Percentiles rank a stretch among this genome's conserved stretches.
Conservation (phyloP, 2,797 vertebrate genomes). For the Chromis chromis region DNA sequence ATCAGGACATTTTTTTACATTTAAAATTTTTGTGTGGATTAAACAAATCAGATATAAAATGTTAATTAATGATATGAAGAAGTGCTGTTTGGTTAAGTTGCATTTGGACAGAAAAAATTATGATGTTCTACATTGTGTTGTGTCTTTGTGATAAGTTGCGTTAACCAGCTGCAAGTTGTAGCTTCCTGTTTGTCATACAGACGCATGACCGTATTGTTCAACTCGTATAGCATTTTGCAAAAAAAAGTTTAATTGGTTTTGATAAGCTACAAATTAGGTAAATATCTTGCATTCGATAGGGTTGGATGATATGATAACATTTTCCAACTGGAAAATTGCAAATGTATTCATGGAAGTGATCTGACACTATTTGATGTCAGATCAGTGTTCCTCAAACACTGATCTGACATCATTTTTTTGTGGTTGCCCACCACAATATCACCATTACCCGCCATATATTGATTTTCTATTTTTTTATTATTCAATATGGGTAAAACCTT, state of each 20-base stretch:
- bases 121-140: too few species aligned
- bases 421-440: too few species aligned
- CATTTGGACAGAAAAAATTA: too few species aligned
- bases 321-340: too few species aligned
- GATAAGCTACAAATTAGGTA: conserved; percentile 15
- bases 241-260: conserved; percentile 9
- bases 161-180: neutral
- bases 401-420: too few species aligned
- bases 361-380: too few species aligned
- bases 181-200: neutral
- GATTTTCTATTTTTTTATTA: too few species aligned
- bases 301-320: too few species aligned
- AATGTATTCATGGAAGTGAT: too few species aligned
- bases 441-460: too few species aligned
- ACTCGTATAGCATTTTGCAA: neutral
- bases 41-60: neutral
- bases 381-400: too few species aligned
- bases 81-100: neutral
- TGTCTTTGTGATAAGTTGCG: neutral
- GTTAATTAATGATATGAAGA: neutral
- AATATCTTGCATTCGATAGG: neutral
- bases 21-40: neutral
- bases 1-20: neutral
- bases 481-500: too few species aligned
- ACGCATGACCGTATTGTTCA: neutral